phyloP scores from a whole-genome alignment of 2,797 vertebrate species.

The Furcifer pardalis region DNA sequence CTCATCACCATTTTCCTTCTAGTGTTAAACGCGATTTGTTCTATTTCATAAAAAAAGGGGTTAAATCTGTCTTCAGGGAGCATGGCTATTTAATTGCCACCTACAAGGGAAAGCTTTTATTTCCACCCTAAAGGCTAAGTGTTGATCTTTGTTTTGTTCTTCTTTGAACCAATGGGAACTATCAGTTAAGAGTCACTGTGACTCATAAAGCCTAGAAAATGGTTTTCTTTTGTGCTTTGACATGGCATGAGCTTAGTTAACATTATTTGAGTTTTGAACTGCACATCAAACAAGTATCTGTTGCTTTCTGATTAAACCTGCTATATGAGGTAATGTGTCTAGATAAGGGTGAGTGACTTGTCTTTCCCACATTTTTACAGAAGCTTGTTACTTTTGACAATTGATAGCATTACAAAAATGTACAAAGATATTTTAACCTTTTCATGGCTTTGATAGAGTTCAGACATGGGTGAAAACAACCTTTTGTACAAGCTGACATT shows the following conservation, averaged over 20 bases:
- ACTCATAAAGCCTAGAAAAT: constrained; percentile 1
- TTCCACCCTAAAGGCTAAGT: constrained; percentile 14
- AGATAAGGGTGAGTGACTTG: background rate
- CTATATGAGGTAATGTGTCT: background rate
- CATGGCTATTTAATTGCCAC: background rate
- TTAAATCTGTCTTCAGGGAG: background rate
- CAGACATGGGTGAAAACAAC: no score
- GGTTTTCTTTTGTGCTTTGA: constrained; percentile 12
- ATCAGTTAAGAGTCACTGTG: constrained; percentile 14
- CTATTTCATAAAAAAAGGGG: background rate
- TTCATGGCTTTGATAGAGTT: background rate
- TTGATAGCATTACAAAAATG: background rate
- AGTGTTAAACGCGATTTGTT: constrained; percentile 8
- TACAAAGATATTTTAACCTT: background rate
- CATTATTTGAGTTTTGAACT: constrained; percentile 14
- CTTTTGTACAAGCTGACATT: no score
- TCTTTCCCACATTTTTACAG: background rate
- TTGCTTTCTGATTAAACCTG: background rate
- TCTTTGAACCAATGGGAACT: background rate
- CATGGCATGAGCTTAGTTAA: constrained; percentile 1
- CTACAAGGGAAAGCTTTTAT: constrained; percentile 3
- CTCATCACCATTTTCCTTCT: background rate
- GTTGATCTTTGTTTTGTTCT: background rate
- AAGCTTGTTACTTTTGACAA: background rate
- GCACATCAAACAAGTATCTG: background rate